Percentiles rank a stretch among this genome's conserved stretches.
phyloP scores from a whole-genome alignment of 2,888 invertebrate species.

The Erebia palarica region DNA sequence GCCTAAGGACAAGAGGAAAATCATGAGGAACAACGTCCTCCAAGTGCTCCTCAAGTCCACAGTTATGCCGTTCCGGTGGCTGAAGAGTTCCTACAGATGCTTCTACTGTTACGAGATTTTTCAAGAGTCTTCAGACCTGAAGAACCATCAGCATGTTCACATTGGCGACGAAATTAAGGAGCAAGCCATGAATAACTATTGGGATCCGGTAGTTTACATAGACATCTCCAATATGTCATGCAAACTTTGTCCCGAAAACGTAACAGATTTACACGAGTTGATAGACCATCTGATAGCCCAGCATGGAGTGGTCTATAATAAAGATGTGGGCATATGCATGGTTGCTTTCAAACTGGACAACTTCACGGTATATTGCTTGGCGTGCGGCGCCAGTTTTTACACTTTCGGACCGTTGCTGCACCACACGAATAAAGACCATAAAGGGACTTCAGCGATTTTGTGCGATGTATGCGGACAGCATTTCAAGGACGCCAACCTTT shows the following conservation, averaged over 20 bases:
- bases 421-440: slow-evolving; percentile 75
- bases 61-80: slow-evolving; percentile 74
- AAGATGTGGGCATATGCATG: slow-evolving; percentile 70
- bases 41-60: slow-evolving; percentile 66
- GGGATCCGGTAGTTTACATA: slow-evolving; percentile 71
- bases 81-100: slow-evolving; percentile 73
- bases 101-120: slow-evolving; percentile 78
- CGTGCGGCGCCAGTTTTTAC: slow-evolving; percentile 66
- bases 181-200: slow-evolving; percentile 71
- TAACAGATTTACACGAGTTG: slow-evolving; percentile 63
- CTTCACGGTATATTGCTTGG: slow-evolving; percentile 62
- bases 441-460: slow-evolving; percentile 67
- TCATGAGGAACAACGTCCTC: slow-evolving; percentile 67
- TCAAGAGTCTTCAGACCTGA: slow-evolving; percentile 66
- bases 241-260: slow-evolving; percentile 59
- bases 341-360: slow-evolving; percentile 70
- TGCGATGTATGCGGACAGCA: slow-evolving; percentile 74
- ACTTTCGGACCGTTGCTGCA: slow-evolving; percentile 70
- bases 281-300: slow-evolving; percentile 65
- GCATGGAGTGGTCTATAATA: slow-evolving; percentile 64
- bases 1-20: slow-evolving; percentile 61
- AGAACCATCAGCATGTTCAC: slow-evolving; percentile 62
- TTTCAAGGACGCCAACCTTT: slow-evolving; percentile 64
- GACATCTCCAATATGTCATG: slow-evolving; percentile 66
- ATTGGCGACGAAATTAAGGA: slow-evolving; percentile 58